phyloP scores from a whole-genome alignment of 1,140 invertebrate genomes.

The Sycophaga agraensis region DNA sequence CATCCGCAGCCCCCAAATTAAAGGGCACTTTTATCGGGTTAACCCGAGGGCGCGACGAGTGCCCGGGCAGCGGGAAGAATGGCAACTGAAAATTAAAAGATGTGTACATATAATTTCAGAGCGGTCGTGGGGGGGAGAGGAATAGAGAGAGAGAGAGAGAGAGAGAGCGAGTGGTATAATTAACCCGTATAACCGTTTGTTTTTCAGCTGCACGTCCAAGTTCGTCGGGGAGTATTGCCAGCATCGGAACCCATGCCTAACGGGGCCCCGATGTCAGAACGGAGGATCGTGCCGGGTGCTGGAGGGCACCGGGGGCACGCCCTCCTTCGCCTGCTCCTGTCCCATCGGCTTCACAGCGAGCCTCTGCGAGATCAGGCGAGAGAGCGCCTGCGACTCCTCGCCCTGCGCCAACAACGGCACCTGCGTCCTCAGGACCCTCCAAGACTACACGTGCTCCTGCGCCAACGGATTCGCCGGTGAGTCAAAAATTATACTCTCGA shows the following conservation, averaged over 20 bases:
- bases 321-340: conserved; percentile 83
- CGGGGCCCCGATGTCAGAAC: conserved; percentile 85
- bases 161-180: too few relatives aligned
- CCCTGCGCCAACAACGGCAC: conserved; percentile 86
- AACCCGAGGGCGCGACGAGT: too few relatives aligned
- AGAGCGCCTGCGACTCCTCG: conserved; percentile 85
- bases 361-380: conserved; percentile 87
- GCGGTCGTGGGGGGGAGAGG: too few relatives aligned
- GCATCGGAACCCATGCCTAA: conserved; percentile 88
- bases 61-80: too few relatives aligned
- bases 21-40: too few relatives aligned
- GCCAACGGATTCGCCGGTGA: conserved; percentile 82
- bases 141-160: too few relatives aligned
- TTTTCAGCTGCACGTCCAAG: conserved; percentile 87
- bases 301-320: conserved; percentile 66
- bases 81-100: too few relatives aligned
- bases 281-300: conserved; percentile 86
- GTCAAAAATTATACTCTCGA: too few relatives aligned
- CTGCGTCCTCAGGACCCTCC: conserved; percentile 75
- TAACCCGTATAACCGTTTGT: too few relatives aligned
- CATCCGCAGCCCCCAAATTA: too few relatives aligned
- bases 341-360: conserved; percentile 88
- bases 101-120: too few relatives aligned
- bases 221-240: conserved; percentile 95
- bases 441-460: conserved; percentile 81